Base-by-base conservation (phyloP, 2,888 invertebrate genomes). In the Scaptomyza tumidula region DNA sequence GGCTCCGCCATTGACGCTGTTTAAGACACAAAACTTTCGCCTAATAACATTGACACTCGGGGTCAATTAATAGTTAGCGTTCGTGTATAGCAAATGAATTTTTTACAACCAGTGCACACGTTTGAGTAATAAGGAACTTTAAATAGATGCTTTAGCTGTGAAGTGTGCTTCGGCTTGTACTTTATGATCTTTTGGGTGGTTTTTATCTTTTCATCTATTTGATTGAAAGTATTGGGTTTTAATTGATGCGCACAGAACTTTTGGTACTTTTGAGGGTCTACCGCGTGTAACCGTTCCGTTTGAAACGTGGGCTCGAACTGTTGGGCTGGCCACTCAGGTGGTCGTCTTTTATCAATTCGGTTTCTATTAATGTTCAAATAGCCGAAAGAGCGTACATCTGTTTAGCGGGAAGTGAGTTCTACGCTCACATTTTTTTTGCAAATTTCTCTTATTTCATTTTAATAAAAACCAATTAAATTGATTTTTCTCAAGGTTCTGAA, bases 391-490 rank as follows among this genome's bases (percentile, higher is more conserved):
- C 49, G 56, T 13, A 53, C 16, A 24, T 37, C 37, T 62, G 13
- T 54, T 57, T 45, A 24, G 59, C 48, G 33, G 46, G 41, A 54
- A 59, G 35, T 57, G 48, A 7, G 9, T 59, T 48, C 19, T 41
- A 19, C 53, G 43, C 70, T 71, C 71, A 27, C 59, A 31, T 27
- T 19, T 16, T 19, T 16, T 37, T 54, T 45, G 5, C 14, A 33
- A 41, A 54, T 44, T 68, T 65, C 74, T 78, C 65, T 73, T 65
- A 56, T 56, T 60, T 50, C 11, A 45, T 62, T 55, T 76, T 85
- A 75, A 86, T 86, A 82, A 78, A 87, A 67, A 70, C 71, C 76
- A 86, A 86, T 86, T 85, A 75, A 73, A 85, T 85, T 78, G 87
- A 86, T 86, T 85, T 75, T 75, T 50, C 71, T 78, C 87, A 87